A percentile compares a stretch with the other conserved stretches of the same genome.
These are phyloP conservation scores for Apodemus sylvaticus DNA, from an alignment of 2,113 vertebrate genomes.

Conservation along the genomic window DNA sequence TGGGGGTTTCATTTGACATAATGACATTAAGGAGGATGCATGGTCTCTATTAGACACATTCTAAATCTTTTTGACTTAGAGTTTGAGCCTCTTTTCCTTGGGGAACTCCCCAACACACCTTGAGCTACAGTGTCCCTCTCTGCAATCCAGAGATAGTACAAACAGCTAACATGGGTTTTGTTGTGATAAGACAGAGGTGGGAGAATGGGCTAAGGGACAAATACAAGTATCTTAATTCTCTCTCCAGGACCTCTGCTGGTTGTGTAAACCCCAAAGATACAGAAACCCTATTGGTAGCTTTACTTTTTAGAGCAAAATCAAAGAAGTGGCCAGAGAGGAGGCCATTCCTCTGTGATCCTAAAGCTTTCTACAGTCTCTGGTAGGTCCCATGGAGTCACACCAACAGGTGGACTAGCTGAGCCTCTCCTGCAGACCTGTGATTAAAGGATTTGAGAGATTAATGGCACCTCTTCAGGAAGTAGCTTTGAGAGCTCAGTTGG, in stretches of 20 bases:
- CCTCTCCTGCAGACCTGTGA: slow-evolving; percentile 32
- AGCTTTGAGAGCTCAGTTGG: slow-evolving; percentile 42
- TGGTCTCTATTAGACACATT: background rate
- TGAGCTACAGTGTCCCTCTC: background rate
- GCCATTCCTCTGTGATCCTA: background rate
- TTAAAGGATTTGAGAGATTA: slow-evolving; percentile 74
- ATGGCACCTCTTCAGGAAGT: slow-evolving; percentile 51
- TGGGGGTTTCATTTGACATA: background rate
- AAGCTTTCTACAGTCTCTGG: background rate
- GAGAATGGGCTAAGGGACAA: background rate
- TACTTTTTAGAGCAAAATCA: background rate
- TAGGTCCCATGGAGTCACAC: background rate
- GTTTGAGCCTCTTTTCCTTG: background rate
- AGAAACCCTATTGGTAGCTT: background rate
- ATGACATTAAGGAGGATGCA: rapidly evolving
- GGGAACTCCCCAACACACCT: background rate
- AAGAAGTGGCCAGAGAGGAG: background rate
- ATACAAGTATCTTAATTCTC: no score
- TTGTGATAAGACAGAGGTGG: background rate
- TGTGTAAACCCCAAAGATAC: background rate
- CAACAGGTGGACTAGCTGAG: slow-evolving; percentile 3
- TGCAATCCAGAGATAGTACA: slow-evolving; percentile 6
- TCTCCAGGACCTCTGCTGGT: background rate
- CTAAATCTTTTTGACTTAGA: background rate
- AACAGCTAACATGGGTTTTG: background rate